phyloP scores from a whole-genome alignment of 2,113 vertebrate species.

The Agelaius tricolor region DNA sequence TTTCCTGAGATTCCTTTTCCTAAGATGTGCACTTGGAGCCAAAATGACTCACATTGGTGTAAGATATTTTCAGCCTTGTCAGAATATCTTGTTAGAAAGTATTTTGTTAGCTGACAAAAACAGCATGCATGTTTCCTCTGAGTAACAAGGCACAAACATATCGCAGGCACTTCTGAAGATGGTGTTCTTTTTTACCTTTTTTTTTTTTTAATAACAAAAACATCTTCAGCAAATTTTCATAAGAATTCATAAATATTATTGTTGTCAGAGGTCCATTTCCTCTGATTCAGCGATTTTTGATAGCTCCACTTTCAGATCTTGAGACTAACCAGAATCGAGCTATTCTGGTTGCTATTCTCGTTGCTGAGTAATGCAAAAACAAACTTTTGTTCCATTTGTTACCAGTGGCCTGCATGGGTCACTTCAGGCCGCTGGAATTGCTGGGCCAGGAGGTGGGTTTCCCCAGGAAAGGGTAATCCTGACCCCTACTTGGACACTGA shows the following conservation, averaged over 20 bases:
- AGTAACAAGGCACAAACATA: not conserved
- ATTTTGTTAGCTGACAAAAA: slow-evolving; percentile 18
- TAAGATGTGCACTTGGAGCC: not conserved
- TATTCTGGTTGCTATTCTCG: not conserved
- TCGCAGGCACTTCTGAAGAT: not conserved
- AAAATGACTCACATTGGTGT: slow-evolving; percentile 49
- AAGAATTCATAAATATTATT: slow-evolving; percentile 26
- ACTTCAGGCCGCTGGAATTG: accelerated
- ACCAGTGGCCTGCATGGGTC: accelerated
- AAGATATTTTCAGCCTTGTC: slow-evolving; percentile 39
- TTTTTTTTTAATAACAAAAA: not conserved
- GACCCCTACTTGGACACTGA: not conserved
- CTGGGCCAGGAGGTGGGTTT: not conserved
- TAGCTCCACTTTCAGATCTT: not conserved
- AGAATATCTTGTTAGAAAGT: slow-evolving; percentile 1
- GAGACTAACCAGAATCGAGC: not conserved
- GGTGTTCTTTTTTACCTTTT: not conserved
- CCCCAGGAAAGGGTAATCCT: not conserved
- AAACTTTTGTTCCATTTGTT: not conserved
- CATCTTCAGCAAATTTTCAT: slow-evolving; percentile 6
- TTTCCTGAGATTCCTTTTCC: not conserved
- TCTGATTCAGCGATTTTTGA: slow-evolving; percentile 24
- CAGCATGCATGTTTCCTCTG: not conserved
- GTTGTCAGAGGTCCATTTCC: slow-evolving; percentile 37
- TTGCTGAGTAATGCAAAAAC: not conserved